A percentile compares a stretch with the other conserved stretches of the same genome.
Evolutionary conservation across 2,888 invertebrate species (phyloP).

Genomic region (Tipula confusa): DNA sequence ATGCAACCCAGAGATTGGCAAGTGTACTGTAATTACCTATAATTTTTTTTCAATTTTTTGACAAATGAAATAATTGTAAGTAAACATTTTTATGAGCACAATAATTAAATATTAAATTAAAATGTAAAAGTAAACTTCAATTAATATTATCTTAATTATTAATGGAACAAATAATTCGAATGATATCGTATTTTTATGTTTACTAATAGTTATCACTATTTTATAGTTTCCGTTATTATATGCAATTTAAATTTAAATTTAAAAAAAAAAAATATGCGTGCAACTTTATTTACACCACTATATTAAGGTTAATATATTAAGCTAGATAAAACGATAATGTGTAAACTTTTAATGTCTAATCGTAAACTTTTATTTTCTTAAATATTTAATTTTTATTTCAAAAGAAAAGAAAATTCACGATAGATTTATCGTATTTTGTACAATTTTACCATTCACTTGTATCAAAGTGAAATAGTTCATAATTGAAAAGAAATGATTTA

Average conservation of each 20-base stretch:
- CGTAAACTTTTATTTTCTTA: not conserved
- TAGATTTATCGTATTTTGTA: not conserved
- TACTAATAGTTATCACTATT: not conserved
- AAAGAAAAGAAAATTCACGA: not conserved
- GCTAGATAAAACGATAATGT: not conserved
- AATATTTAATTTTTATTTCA: not conserved
- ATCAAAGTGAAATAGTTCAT: not conserved
- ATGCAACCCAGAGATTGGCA: not conserved
- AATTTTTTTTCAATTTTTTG: not conserved
- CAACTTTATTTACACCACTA: not conserved
- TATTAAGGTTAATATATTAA: too few species aligned
- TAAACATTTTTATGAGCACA: not conserved
- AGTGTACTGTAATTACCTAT: not conserved
- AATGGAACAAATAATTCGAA: not conserved
- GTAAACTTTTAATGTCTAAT: not conserved
- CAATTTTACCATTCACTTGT: not conserved
- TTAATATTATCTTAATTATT: not conserved
- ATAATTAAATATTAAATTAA: not conserved
- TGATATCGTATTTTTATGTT: not conserved
- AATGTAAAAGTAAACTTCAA: not conserved
- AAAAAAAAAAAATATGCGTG: not conserved
- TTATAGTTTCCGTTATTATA: not conserved
- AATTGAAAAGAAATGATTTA: slow-evolving; percentile 12
- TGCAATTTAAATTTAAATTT: not conserved
- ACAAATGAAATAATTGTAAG: not conserved